phyloP scores from a whole-genome alignment of 2,797 vertebrate species.

The Protosalanx chinensis region DNA sequence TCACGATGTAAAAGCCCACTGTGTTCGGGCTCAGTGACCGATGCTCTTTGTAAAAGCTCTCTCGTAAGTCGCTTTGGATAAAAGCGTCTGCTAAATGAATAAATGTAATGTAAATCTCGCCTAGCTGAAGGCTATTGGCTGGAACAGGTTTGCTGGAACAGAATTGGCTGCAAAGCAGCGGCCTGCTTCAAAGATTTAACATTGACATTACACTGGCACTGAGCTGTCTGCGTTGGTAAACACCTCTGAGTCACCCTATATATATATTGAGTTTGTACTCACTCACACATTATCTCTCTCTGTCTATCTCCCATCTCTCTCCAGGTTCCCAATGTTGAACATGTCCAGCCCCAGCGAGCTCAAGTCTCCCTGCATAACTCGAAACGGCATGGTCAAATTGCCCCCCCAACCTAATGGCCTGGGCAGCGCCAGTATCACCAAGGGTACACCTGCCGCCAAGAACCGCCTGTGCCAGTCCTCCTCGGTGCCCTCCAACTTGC shows the following conservation, averaged over 20 bases:
- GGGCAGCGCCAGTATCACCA: constrained; percentile 96
- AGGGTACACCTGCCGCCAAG: constrained; percentile 95
- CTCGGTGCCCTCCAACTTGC: constrained; percentile 86
- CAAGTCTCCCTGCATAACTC: constrained; percentile 94
- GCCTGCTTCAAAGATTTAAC: background rate
- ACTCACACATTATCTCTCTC: constrained; percentile 17
- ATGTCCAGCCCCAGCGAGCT: constrained; percentile 95
- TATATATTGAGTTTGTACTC: background rate
- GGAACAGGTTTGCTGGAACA: too few species aligned
- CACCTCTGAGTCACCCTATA: background rate
- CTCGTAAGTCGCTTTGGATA: too few species aligned
- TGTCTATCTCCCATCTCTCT: background rate
- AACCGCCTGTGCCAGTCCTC: constrained; percentile 96
- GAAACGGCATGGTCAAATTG: constrained; percentile 95
- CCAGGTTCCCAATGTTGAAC: constrained; percentile 84
- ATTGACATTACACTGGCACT: background rate
- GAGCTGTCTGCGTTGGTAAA: background rate
- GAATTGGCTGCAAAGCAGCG: too few species aligned
- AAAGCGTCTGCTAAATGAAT: too few species aligned
- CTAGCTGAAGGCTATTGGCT: too few species aligned
- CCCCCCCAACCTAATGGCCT: constrained; percentile 92
- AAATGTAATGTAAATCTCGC: too few species aligned
- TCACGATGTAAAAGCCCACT: too few species aligned
- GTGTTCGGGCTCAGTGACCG: too few species aligned
- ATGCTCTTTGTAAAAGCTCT: too few species aligned